A percentile compares a stretch with the other conserved stretches of the same genome.
These are phyloP conservation scores for Gavia stellata DNA, from an alignment of 2,113 vertebrate species.

Conservation along the genomic window DNA sequence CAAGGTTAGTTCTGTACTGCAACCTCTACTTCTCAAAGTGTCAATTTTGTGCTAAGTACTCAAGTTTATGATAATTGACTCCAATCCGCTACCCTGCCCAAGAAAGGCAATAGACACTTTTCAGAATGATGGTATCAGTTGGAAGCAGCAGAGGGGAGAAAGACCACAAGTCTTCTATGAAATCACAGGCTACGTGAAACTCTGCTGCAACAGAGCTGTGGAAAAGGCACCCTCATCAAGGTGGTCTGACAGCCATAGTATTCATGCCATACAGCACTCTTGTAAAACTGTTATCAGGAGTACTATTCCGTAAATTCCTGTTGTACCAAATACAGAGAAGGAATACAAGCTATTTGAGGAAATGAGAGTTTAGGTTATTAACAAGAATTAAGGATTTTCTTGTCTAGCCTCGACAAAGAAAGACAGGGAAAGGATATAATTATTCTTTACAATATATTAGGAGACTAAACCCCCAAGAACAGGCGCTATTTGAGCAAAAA, in stretches of 20 bases:
- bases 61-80: neutral
- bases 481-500: neutral
- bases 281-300: neutral
- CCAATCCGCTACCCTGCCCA: neutral
- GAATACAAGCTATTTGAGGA: neutral
- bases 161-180: neutral
- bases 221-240: neutral
- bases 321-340: neutral
- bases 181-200: neutral
- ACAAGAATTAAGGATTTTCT: neutral
- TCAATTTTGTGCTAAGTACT: neutral
- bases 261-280: neutral
- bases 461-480: neutral
- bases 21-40: neutral
- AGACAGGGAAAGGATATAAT: neutral
- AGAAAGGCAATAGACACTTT: neutral
- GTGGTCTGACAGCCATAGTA: neutral
- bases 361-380: neutral
- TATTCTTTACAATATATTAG: neutral
- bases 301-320: neutral
- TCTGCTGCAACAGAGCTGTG: neutral
- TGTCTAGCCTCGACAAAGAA: neutral
- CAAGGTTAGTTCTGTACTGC: neutral
- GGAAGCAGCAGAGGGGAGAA: neutral
- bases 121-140: neutral